A percentile compares a stretch with the other conserved stretches of the same genome.
Conservation (phyloP, 2,113 vertebrate genomes). For the Nothoprocta pentlandii region DNA sequence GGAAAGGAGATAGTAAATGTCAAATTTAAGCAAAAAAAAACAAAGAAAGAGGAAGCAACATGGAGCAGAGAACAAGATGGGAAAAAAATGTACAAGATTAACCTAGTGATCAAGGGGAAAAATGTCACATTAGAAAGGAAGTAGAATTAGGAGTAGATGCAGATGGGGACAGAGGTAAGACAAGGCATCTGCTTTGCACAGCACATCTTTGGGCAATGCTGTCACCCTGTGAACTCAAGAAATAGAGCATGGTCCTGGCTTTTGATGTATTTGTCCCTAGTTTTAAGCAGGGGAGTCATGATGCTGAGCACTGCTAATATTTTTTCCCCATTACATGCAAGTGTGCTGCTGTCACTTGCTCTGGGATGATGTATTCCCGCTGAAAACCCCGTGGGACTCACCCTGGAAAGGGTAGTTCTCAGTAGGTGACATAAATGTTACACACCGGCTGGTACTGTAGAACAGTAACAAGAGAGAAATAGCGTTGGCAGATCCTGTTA, state of each 20-base stretch:
- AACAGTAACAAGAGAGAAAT: background rate
- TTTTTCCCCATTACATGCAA: background rate
- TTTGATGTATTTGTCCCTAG: background rate
- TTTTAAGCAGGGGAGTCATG: background rate
- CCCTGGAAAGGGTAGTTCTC: background rate
- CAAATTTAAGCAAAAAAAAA: background rate
- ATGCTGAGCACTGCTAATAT: background rate
- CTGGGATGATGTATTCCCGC: background rate
- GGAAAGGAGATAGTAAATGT: background rate
- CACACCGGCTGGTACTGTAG: background rate
- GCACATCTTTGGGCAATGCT: background rate
- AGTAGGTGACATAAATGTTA: fast-evolving
- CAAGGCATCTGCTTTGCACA: background rate
- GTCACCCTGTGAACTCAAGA: fast-evolving
- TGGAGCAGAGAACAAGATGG: background rate
- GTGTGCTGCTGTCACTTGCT: no score
- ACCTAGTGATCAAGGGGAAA: background rate
- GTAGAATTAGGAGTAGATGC: background rate
- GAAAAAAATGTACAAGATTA: background rate
- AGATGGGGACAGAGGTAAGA: background rate
- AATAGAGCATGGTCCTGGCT: background rate
- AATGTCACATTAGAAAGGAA: background rate
- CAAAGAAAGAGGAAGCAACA: background rate
- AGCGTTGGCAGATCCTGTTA: background rate
- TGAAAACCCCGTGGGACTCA: background rate